A percentile compares a stretch with the other conserved stretches of the same genome.
These are phyloP conservation scores for Megalops atlanticus DNA, from an alignment of 2,113 vertebrate genomes.

Conservation along the genomic window DNA sequence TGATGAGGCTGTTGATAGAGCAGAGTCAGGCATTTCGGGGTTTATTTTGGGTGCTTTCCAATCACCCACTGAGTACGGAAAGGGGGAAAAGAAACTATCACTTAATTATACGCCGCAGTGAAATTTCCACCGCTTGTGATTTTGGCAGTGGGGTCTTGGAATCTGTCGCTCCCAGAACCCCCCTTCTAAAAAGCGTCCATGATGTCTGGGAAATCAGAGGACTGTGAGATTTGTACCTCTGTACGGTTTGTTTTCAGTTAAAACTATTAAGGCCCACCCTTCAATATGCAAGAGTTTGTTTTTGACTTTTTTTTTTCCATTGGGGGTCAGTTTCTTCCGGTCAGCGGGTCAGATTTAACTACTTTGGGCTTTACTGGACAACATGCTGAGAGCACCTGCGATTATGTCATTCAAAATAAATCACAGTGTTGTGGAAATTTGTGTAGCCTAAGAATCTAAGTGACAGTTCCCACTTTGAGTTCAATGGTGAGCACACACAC, in stretches of 20 bases:
- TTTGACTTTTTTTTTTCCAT: background rate
- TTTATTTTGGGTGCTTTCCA: constrained; percentile 25
- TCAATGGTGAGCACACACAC: too few relatives aligned
- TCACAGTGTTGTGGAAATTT: too few relatives aligned
- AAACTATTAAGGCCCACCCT: background rate
- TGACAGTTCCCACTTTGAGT: background rate
- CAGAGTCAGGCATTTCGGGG: background rate
- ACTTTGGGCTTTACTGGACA: background rate
- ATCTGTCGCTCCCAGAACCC: background rate
- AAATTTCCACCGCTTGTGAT: constrained; percentile 8
- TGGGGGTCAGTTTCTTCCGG: background rate
- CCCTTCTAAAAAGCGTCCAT: background rate
- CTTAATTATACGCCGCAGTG: background rate
- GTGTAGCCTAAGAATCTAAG: background rate
- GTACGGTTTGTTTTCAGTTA: background rate
- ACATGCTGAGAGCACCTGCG: background rate
- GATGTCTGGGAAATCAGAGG: background rate
- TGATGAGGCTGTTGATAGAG: constrained; percentile 2
- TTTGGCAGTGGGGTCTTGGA: background rate
- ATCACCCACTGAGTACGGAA: too few relatives aligned
- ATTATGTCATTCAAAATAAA: too few relatives aligned
- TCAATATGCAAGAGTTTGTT: background rate
- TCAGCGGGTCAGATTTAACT: background rate
- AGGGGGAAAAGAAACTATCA: background rate
- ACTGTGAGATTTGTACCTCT: background rate